These are phyloP conservation scores for Phthorimaea operculella DNA, from an alignment of 1,140 invertebrate species.

Conservation along the genomic window DNA sequence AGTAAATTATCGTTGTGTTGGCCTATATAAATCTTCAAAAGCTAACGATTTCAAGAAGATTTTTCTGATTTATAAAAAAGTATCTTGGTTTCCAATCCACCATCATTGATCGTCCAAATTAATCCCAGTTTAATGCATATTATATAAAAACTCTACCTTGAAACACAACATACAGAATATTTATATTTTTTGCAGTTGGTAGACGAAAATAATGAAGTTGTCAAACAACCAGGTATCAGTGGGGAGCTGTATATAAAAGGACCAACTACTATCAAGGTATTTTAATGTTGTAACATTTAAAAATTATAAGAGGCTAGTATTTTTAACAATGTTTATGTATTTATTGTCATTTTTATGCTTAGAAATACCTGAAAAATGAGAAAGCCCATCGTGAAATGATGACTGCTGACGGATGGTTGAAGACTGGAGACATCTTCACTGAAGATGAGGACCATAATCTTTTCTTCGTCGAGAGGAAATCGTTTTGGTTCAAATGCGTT, in stretches of 20 bases:
- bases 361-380: constrained; percentile 75
- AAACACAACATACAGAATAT: no score
- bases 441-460: constrained; percentile 69
- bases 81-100: no score
- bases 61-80: no score
- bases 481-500: constrained; percentile 68
- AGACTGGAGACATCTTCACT: constrained; percentile 76
- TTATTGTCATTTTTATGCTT: background rate
- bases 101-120: no score
- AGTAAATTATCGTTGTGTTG: no score
- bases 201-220: constrained; percentile 14
- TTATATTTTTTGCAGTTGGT: constrained; percentile 19
- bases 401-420: constrained; percentile 71
- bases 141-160: no score
- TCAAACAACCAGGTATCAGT: constrained; percentile 5
- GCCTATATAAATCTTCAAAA: no score
- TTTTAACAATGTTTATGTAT: no score
- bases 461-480: constrained; percentile 72
- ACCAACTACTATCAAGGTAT: constrained; percentile 15
- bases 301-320: no score
- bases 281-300: no score
- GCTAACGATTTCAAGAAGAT: no score
- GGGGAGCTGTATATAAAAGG: constrained; percentile 22
- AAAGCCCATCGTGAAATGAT: constrained; percentile 72
- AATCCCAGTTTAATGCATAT: no score